A percentile compares a stretch with the other conserved stretches of the same genome.
Conservation (phyloP, 2,888 invertebrate species). For the Ctena decussata region DNA sequence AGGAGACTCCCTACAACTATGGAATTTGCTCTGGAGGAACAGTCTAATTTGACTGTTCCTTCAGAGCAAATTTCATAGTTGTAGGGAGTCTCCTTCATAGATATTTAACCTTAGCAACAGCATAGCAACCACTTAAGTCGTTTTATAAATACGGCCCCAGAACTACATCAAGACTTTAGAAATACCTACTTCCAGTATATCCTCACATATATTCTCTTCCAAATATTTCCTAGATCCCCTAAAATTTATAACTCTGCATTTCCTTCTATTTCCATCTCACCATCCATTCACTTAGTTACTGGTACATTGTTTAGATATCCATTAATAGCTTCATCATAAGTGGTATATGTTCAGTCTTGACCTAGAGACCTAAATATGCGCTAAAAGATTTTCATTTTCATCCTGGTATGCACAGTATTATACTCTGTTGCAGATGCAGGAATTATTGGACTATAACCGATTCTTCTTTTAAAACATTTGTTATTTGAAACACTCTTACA, state of each 20-base stretch:
- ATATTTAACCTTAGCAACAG: no score
- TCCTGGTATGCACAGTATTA: conserved; percentile 30
- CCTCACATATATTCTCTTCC: conserved; percentile 5
- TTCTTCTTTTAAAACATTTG: background rate
- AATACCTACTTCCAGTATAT: background rate
- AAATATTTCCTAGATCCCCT: conserved; percentile 19
- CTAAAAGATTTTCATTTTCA: conserved; percentile 33
- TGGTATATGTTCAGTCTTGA: conserved; percentile 31
- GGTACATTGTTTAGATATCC: no score
- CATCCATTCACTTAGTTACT: conserved; percentile 15
- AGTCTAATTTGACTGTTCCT: no score
- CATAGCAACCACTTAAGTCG: no score
- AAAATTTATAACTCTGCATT: conserved; percentile 37
- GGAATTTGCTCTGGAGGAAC: no score
- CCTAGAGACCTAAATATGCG: conserved; percentile 18
- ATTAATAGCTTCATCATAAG: conserved; percentile 47
- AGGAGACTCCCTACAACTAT: no score
- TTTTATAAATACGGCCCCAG: no score
- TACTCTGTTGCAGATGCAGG: conserved; percentile 27
- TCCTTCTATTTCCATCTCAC: conserved; percentile 37
- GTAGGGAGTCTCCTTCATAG: no score
- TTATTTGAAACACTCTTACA: background rate
- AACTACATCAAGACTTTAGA: conserved; percentile 25
- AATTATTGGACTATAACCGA: conserved; percentile 29
- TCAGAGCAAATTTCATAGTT: no score